These are phyloP conservation scores for Podiceps cristatus DNA, from an alignment of 2,113 vertebrate genomes.

Conservation along the genomic window DNA sequence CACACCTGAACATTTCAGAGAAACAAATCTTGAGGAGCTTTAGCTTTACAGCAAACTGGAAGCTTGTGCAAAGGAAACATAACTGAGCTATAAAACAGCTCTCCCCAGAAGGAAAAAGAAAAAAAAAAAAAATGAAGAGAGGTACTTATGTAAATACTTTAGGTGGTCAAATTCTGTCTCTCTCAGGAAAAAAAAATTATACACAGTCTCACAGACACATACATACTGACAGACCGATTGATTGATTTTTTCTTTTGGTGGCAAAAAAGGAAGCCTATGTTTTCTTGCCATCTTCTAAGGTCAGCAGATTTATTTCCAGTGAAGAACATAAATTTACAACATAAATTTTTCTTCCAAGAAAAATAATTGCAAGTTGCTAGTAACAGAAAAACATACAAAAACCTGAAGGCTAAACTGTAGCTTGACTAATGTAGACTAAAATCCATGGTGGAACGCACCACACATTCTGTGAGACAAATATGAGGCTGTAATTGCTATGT, in stretches of 20 bases:
- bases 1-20: background rate
- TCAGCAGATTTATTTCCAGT: background rate
- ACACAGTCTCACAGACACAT: background rate
- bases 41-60: background rate
- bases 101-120: too few species aligned
- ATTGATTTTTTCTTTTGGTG: background rate
- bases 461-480: background rate
- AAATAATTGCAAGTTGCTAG: background rate
- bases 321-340: background rate
- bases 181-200: too few species aligned
- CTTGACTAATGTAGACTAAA: background rate
- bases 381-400: background rate
- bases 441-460: background rate
- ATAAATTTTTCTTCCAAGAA: background rate
- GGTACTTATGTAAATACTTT: fast-evolving
- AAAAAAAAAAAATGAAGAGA: background rate
- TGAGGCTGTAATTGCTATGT: background rate
- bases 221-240: background rate
- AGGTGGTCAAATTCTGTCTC: background rate
- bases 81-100: background rate
- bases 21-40: background rate
- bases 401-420: background rate
- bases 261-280: background rate
- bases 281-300: background rate
- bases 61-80: background rate